Base-by-base conservation (phyloP, 30 jellyfish, hydroid and myxozoan genomes). In the Turritopsis dohrnii region DNA sequence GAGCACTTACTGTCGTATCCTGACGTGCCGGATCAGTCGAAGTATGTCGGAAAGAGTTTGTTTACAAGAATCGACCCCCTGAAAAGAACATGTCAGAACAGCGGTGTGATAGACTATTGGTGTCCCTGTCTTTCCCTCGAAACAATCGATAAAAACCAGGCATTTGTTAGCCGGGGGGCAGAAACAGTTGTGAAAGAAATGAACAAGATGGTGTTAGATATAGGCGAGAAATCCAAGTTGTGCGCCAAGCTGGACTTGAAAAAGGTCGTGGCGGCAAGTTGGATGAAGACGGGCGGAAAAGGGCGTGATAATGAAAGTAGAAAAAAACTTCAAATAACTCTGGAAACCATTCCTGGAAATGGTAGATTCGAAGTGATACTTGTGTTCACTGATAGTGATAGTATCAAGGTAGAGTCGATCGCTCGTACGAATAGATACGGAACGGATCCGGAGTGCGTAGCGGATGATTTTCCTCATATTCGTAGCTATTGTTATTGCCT, bases 21-120 rank as follows among this genome's bases (percentile, higher is more conserved):
- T 16, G 66, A 23, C n/a, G 28, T 8, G n/a, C 88, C 81, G 4
- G 53, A 31, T 18, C 28, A 71, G 60, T 41, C 60, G 13, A 41
- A 41, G 60, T 41, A 41, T 18, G 25, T 54, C 17, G 97, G 97
- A 13, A 90, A 87, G 66, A 87, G 96, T 80, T 85, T 91, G 60
- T 87, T 91, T 52, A 83, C 88, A 17, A 75, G 52, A 72, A 91
- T 91, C 1, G 90, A 87, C 29, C 81, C 83, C 18, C 20, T 53
- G 0, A 66, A 16, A 5, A 84, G 97, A 18, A 87, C 95, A 1
- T 91, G 97, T 65, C 75, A 28, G 16, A 60, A 88, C 24, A 87
- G 95, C 8, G 97, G 96, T 21, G 79, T 91, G 30, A 52, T 83
- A 18, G 96, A 84, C 4, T 88, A 86, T 31, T 91, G 96, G 96